These are phyloP conservation scores for Suncus etruscus DNA, from an alignment of 2,113 vertebrate species.

Conservation along the genomic window DNA sequence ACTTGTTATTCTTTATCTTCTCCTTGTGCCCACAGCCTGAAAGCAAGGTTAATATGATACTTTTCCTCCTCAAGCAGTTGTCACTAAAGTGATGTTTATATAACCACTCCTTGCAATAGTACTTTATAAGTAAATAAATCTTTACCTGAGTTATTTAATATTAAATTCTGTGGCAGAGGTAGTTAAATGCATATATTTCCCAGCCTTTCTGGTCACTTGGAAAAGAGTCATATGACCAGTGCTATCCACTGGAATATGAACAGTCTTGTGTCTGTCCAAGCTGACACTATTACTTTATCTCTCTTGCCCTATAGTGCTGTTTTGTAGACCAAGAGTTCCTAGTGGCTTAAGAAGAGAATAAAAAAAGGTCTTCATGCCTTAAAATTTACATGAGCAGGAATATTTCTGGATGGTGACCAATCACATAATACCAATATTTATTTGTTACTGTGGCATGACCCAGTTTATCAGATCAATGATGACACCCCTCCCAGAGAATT, in stretches of 20 bases:
- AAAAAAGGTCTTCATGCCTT: neutral
- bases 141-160: neutral
- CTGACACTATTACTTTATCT: neutral
- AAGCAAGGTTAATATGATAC: conserved; percentile 51
- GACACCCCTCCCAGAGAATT: neutral
- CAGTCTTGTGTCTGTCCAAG: neutral
- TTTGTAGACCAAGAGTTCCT: neutral
- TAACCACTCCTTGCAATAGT: neutral
- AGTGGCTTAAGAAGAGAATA: neutral
- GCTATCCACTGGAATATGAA: neutral
- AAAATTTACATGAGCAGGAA: neutral
- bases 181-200: neutral
- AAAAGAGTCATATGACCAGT: neutral
- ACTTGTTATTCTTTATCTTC: conserved; percentile 57
- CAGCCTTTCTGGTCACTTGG: neutral
- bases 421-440: neutral
- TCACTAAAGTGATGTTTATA: conserved; percentile 54
- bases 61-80: conserved; percentile 53
- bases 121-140: conserved; percentile 37
- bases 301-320: neutral
- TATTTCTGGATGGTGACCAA: neutral
- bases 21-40: neutral
- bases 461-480: neutral
- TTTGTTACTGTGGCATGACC: neutral
- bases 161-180: conserved; percentile 12